Evolutionary conservation across 1,140 invertebrate species (phyloP).

Genomic region (Papilio polytes): DNA sequence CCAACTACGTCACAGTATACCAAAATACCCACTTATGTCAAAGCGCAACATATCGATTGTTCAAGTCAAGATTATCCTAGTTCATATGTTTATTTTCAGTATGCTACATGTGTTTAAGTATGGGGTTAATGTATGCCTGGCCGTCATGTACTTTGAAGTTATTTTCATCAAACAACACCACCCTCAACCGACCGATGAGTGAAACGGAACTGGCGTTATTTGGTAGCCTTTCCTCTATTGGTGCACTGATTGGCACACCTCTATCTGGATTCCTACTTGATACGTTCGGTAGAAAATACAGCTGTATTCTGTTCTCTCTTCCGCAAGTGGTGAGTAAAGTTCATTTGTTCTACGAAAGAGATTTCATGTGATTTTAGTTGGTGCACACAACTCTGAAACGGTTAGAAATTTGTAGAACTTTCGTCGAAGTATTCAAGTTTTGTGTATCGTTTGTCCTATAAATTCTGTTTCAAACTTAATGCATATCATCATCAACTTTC

Average conservation of each 20-base stretch:
- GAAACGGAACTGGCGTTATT: slow-evolving; percentile 60
- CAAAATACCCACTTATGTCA: too few species aligned
- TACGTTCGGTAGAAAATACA: slow-evolving; percentile 61
- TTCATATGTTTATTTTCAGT: slow-evolving; percentile 53
- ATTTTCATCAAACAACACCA: slow-evolving; percentile 64
- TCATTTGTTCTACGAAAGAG: not conserved
- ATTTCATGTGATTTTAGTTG: not conserved
- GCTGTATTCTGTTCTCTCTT: slow-evolving; percentile 49
- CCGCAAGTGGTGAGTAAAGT: slow-evolving; percentile 55
- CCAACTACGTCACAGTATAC: too few species aligned
- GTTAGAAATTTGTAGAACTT: too few species aligned
- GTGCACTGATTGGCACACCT: slow-evolving; percentile 58
- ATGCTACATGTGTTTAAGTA: slow-evolving; percentile 56
- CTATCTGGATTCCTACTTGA: slow-evolving; percentile 58
- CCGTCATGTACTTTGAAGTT: slow-evolving; percentile 61
- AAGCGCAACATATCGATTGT: too few species aligned
- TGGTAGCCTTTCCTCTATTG: slow-evolving; percentile 60
- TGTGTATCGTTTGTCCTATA: too few species aligned
- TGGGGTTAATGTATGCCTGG: slow-evolving; percentile 64
- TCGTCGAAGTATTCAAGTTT: too few species aligned
- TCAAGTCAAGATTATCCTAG: too few species aligned
- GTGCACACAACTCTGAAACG: too few species aligned
- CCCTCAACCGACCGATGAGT: slow-evolving; percentile 62
- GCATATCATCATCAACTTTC: too few species aligned
- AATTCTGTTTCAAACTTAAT: too few species aligned